Conservation (phyloP, 2,888 invertebrate genomes). For the Mactromeris polynyma region DNA sequence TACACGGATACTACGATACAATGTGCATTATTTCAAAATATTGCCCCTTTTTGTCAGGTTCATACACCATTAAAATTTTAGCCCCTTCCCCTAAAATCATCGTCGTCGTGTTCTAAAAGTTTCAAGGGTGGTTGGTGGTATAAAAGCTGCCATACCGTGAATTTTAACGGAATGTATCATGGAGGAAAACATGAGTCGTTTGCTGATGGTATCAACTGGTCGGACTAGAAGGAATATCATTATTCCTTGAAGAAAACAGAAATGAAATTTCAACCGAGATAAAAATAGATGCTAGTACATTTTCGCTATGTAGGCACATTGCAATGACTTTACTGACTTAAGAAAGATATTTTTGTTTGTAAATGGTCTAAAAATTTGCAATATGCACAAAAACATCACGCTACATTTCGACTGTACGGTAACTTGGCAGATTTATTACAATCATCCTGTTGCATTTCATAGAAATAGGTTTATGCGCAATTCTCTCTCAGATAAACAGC, state of each 20-base stretch:
- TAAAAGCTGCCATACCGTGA: constrained; percentile 15
- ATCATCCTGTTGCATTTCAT: neutral
- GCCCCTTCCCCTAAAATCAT: too few relatives aligned
- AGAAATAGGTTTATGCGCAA: neutral
- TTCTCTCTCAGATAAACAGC: neutral
- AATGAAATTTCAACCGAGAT: constrained; percentile 78
- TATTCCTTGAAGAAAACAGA: constrained; percentile 81
- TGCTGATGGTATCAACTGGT: constrained; percentile 84
- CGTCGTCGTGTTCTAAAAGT: constrained; percentile 26
- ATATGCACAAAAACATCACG: too few relatives aligned
- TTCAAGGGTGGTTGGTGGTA: constrained; percentile 56
- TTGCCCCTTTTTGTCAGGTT: too few relatives aligned
- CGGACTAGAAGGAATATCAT: constrained; percentile 81
- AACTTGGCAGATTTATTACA: neutral
- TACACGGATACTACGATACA: too few relatives aligned
- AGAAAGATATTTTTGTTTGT: too few relatives aligned
- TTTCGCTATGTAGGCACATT: too few relatives aligned
- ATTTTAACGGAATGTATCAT: constrained; percentile 70
- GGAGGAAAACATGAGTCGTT: constrained; percentile 77
- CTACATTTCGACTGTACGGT: too few relatives aligned
- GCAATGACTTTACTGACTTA: too few relatives aligned
- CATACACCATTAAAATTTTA: too few relatives aligned
- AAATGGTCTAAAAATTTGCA: too few relatives aligned
- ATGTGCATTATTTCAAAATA: too few relatives aligned
- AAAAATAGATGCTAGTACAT: neutral